Conservation (phyloP, 2,113 vertebrate species). For the Tyto alba region DNA sequence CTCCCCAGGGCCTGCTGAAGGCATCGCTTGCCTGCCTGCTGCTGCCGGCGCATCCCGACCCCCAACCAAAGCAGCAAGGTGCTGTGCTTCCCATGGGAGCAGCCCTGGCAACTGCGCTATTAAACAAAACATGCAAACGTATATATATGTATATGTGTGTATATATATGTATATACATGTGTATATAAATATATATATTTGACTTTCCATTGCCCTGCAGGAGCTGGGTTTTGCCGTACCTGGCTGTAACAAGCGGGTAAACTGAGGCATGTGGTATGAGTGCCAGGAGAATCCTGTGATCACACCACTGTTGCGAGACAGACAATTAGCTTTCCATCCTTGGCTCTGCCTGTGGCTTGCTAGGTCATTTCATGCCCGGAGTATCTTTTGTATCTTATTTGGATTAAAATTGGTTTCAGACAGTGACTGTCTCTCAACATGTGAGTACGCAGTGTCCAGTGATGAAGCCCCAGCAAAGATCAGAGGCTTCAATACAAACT, state of each 20-base stretch:
- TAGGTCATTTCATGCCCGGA: background rate
- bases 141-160: background rate
- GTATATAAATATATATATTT: background rate
- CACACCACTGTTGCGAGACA: background rate
- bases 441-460: accelerated
- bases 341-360: background rate
- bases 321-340: background rate
- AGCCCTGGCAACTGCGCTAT: background rate
- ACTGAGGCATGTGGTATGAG: background rate
- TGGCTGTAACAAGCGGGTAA: background rate
- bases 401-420: background rate
- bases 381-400: background rate
- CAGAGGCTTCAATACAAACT: background rate
- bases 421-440: background rate
- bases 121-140: background rate
- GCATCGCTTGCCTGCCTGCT: background rate
- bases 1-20: background rate
- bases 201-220: background rate
- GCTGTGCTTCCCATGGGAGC: background rate
- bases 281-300: background rate
- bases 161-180: accelerated
- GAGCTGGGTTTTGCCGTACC: background rate
- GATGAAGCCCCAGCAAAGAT: background rate
- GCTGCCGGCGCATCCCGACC: background rate
- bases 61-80: background rate